These are phyloP conservation scores for Cantharis rustica DNA, from an alignment of 2,888 invertebrate species.

Conservation along the genomic window DNA sequence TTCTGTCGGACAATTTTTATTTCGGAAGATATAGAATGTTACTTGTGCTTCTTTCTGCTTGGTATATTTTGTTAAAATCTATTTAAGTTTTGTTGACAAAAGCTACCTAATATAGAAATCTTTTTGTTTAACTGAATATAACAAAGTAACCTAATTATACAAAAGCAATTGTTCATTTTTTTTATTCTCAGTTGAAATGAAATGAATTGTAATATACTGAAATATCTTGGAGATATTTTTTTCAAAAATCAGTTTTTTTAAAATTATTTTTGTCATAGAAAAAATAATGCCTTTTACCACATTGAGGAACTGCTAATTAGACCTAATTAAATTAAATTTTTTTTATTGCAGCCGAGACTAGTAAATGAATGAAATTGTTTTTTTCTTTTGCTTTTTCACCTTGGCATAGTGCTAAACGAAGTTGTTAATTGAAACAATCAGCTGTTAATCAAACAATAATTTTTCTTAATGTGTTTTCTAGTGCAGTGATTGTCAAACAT, in stretches of 20 bases:
- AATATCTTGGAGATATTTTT: background rate
- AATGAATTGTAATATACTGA: no score
- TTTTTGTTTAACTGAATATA: no score
- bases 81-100: no score
- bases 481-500: background rate
- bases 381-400: background rate
- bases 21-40: no score
- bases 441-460: background rate
- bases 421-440: background rate
- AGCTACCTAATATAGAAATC: no score
- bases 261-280: background rate
- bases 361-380: background rate
- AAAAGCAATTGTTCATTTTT: no score
- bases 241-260: background rate
- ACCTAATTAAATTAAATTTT: background rate
- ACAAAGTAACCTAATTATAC: no score
- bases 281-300: background rate
- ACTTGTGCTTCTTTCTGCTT: no score
- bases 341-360: background rate
- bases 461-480: constrained; percentile 1
- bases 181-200: no score
- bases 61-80: no score
- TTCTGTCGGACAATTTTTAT: no score
- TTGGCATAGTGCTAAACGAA: background rate
- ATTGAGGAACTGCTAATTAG: background rate